Base-by-base conservation (phyloP, 2,888 invertebrate species). In the Phortica okadai region DNA sequence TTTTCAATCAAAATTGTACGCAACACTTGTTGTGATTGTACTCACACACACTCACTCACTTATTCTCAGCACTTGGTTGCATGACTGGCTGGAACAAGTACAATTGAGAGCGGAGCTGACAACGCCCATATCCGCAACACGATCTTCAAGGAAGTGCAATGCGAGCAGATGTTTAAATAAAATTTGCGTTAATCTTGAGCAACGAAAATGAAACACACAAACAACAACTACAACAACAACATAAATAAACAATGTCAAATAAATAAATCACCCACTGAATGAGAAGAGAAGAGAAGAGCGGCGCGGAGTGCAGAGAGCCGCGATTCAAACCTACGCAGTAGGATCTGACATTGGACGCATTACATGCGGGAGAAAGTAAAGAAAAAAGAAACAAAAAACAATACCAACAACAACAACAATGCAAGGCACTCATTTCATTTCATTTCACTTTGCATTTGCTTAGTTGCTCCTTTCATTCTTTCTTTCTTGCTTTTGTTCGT, bases 71-170 rank as follows among this genome's bases (percentile, higher is more conserved):
- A 50, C 14, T 50, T 50, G 50, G 6, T 50, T 3, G 50, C 8
- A 50, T 50, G 50, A 2, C 50, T 50, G 14, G 10, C 2, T 14
- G 2, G 6, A 50, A 50, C 14, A 50, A 50, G 14, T 50, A 3
- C 50, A 50, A 50, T 50, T 14, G 50, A 8, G 50, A 50, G 11
- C 59, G 54, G 2, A 25, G 70, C 70, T 50, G 10, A 70, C 50
- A 70, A n/a, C 70, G 70, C 70, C 70, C 33, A 70, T 70, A 70
- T 70, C 70, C 70, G 70, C 54, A 70, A 21, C 25, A 54, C 70
- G 54, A 70, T 70, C 70, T 70, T 7, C 70, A 54, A 69, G 44
- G 44, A 14, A 14, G n/a, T 54, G 10, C 25, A 25, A 54, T 8
- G 6, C 7, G 54, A 70, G 70, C 70, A 70, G 70, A 70, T 70